Conservation (phyloP, 2,888 invertebrate species). For the Drosophila quasianomalipes region DNA sequence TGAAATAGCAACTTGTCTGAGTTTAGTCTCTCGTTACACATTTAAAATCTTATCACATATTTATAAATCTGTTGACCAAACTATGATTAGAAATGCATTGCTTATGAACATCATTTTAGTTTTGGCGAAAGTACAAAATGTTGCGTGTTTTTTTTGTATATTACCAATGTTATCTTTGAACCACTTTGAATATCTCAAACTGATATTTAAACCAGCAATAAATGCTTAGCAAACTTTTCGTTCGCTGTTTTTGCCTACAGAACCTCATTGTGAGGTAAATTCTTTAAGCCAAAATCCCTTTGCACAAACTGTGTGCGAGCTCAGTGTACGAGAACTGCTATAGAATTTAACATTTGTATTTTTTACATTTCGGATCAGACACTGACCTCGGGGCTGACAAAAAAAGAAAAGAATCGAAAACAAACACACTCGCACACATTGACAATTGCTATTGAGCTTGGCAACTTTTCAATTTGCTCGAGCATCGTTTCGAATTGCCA, state of each 20-base stretch:
- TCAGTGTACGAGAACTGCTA: not conserved
- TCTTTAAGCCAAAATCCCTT: not conserved
- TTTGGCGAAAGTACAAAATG: not conserved
- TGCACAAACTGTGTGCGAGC: not conserved
- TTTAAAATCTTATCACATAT: not conserved
- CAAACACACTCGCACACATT: slow-evolving; percentile 9
- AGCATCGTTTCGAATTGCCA: slow-evolving; percentile 30
- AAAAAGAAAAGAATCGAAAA: not conserved
- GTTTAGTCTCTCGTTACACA: not conserved
- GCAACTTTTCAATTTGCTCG: slow-evolving; percentile 70
- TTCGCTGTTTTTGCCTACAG: not conserved
- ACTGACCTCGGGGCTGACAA: slow-evolving; percentile 10
- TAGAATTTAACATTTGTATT: not conserved
- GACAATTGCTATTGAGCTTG: slow-evolving; percentile 39
- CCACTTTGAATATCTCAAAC: not conserved
- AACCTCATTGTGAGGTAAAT: not conserved
- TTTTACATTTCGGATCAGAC: not conserved
- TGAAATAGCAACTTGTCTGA: not conserved
- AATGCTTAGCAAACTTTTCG: not conserved
- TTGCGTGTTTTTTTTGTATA: not conserved
- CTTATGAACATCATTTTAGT: not conserved
- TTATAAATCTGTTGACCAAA: not conserved
- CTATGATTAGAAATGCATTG: not conserved
- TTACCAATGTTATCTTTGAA: not conserved
- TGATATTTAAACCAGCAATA: not conserved